Conservation (phyloP, 2,888 invertebrate genomes). For the Agonopterix heracliana region DNA sequence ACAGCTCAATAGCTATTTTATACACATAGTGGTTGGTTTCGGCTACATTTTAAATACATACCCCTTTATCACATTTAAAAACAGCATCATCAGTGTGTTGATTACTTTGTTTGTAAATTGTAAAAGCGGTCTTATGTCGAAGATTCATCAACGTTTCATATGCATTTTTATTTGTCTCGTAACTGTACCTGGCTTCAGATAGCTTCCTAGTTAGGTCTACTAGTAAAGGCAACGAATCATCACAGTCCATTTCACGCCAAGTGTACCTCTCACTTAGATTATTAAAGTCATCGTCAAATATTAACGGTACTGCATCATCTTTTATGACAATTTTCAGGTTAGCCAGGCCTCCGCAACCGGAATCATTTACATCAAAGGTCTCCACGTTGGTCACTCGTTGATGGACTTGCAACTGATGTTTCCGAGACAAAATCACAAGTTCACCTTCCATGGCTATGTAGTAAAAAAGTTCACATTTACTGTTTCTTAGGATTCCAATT, state of each 20-base stretch:
- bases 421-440: slow-evolving; percentile 41
- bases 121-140: slow-evolving; percentile 40
- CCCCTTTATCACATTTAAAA: not conserved
- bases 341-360: slow-evolving; percentile 35
- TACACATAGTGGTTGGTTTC: too few relatives aligned
- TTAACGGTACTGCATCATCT: slow-evolving; percentile 49
- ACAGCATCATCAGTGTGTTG: slow-evolving; percentile 33
- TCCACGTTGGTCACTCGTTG: slow-evolving; percentile 36
- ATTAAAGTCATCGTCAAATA: slow-evolving; percentile 54
- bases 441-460: slow-evolving; percentile 33
- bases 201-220: slow-evolving; percentile 45
- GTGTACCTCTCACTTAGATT: slow-evolving; percentile 19
- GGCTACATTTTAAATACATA: too few relatives aligned
- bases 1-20: too few relatives aligned
- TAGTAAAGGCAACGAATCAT: slow-evolving; percentile 25
- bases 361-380: slow-evolving; percentile 39
- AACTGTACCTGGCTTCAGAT: slow-evolving; percentile 44
- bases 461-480: slow-evolving; percentile 45
- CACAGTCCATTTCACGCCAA: not conserved
- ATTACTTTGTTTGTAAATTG: slow-evolving; percentile 33
- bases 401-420: slow-evolving; percentile 26
- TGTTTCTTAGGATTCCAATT: slow-evolving; percentile 44
- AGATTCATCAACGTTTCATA: slow-evolving; percentile 35
- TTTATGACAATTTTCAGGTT: slow-evolving; percentile 37
- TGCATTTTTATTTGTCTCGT: slow-evolving; percentile 39